Percentiles rank a stretch among this genome's conserved stretches.
These are phyloP conservation scores for Cremastobaeus sp. DNA, from an alignment of 2,888 invertebrate genomes.

Conservation along the genomic window DNA sequence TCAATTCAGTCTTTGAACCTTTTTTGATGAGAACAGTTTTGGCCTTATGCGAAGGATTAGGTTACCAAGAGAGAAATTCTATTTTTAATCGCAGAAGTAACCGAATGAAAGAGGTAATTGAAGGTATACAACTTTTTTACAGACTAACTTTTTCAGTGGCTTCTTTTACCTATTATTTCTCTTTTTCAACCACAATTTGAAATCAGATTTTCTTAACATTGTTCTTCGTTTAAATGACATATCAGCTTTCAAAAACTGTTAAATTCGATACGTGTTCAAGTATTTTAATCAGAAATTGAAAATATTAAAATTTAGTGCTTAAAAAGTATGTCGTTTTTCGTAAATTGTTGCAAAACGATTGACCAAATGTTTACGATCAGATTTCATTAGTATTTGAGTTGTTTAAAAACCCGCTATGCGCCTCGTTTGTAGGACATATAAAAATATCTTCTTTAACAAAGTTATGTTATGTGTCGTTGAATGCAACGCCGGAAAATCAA, in stretches of 20 bases:
- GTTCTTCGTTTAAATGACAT: neutral
- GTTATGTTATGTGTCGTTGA: slow-evolving; percentile 46
- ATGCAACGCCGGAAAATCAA: slow-evolving; percentile 39
- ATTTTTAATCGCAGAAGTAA: slow-evolving; percentile 29
- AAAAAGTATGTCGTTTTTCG: slow-evolving; percentile 24
- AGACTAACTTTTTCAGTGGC: slow-evolving; percentile 38
- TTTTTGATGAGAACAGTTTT: slow-evolving; percentile 26
- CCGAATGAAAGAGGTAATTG: slow-evolving; percentile 41
- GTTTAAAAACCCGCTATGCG: slow-evolving; percentile 34
- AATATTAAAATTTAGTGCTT: too few relatives aligned
- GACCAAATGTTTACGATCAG: slow-evolving; percentile 22
- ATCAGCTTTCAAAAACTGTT: too few relatives aligned
- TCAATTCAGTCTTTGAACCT: slow-evolving; percentile 14
- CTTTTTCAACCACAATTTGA: slow-evolving; percentile 6
- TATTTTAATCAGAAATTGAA: too few relatives aligned
- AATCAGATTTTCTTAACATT: neutral
- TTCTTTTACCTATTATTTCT: slow-evolving; percentile 12
- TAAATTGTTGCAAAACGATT: slow-evolving; percentile 27
- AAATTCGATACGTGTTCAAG: too few relatives aligned
- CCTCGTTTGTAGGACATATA: slow-evolving; percentile 46
- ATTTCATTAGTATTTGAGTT: slow-evolving; percentile 38
- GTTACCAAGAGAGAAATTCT: slow-evolving; percentile 35
- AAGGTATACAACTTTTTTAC: slow-evolving; percentile 44
- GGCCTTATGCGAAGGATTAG: slow-evolving; percentile 39
- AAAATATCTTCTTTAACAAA: slow-evolving; percentile 53